Evolutionary conservation across 2,888 invertebrate genomes (phyloP).

Genomic region (Celastrina argiolus): DNA sequence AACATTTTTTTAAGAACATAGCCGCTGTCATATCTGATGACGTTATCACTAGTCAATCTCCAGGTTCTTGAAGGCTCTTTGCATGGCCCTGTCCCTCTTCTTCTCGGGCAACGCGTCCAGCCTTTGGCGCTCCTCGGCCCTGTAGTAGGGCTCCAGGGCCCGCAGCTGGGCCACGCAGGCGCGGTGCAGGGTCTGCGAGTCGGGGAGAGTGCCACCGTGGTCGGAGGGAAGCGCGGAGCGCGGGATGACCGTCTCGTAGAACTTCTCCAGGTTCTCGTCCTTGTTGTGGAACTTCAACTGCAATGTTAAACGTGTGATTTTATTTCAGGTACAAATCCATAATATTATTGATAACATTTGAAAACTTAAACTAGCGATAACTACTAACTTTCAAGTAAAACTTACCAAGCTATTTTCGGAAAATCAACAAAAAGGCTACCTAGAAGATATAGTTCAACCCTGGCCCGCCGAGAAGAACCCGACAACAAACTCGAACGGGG

Average conservation of each 20-base stretch:
- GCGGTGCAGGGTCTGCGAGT: constrained; percentile 63
- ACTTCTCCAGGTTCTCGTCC: constrained; percentile 73
- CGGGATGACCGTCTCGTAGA: constrained; percentile 76
- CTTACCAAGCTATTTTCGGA: too few species aligned
- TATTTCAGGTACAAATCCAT: neutral
- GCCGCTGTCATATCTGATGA: too few species aligned
- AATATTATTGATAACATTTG: too few species aligned
- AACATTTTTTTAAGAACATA: too few species aligned
- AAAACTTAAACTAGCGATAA: too few species aligned
- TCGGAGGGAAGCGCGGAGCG: constrained; percentile 78
- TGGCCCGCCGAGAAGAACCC: too few species aligned
- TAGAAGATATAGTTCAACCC: too few species aligned
- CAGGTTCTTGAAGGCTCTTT: constrained; percentile 83
- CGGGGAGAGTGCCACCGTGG: constrained; percentile 78
- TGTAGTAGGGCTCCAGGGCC: constrained; percentile 57
- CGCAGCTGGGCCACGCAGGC: constrained; percentile 60
- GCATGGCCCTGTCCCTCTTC: constrained; percentile 75
- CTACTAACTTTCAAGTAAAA: too few species aligned
- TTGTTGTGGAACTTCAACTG: constrained; percentile 80
- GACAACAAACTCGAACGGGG: too few species aligned
- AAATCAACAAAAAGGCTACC: too few species aligned
- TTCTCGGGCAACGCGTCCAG: constrained; percentile 60
- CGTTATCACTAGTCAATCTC: constrained; percentile 79
- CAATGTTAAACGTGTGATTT: constrained; percentile 31
- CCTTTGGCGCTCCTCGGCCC: constrained; percentile 63